Conservation (phyloP, 2,797 vertebrate genomes). For the Microtus agrestis region DNA sequence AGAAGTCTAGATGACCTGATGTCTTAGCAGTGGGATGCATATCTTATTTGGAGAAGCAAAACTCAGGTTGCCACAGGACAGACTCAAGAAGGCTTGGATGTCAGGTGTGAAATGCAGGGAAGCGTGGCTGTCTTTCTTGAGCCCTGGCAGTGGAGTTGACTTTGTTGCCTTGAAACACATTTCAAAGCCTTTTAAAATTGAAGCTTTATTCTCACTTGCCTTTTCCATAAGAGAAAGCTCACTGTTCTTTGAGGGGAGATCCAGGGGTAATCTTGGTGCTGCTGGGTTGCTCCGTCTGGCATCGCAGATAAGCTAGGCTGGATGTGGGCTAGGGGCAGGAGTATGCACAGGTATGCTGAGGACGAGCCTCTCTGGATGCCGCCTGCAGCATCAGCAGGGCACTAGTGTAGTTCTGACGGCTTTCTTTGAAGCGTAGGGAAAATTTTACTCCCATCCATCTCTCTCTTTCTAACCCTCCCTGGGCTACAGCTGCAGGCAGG, state of each 20-base stretch:
- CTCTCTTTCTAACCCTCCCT: not conserved
- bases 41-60: slow-evolving; percentile 72
- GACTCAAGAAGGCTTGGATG: not conserved
- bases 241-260: slow-evolving; percentile 55
- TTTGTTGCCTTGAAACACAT: slow-evolving; percentile 13
- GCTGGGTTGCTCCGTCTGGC: slow-evolving; percentile 34
- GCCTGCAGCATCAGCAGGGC: not conserved
- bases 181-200: slow-evolving; percentile 67
- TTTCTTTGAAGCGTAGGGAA: not conserved
- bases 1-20: slow-evolving; percentile 76
- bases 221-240: slow-evolving; percentile 46
- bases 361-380: not conserved
- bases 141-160: not conserved
- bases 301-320: not conserved
- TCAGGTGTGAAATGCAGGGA: not conserved
- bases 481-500: not conserved
- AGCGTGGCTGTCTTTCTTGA: not conserved
- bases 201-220: slow-evolving; percentile 48
- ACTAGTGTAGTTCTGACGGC: not conserved
- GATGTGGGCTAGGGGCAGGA: not conserved
- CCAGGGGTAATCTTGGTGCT: slow-evolving; percentile 19
- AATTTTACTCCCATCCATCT: not conserved
- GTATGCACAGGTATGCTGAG: not conserved
- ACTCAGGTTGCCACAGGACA: slow-evolving; percentile 49
- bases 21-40: slow-evolving; percentile 65